Conservation (phyloP, 2,888 invertebrate species). For the Argyresthia goedartella region DNA sequence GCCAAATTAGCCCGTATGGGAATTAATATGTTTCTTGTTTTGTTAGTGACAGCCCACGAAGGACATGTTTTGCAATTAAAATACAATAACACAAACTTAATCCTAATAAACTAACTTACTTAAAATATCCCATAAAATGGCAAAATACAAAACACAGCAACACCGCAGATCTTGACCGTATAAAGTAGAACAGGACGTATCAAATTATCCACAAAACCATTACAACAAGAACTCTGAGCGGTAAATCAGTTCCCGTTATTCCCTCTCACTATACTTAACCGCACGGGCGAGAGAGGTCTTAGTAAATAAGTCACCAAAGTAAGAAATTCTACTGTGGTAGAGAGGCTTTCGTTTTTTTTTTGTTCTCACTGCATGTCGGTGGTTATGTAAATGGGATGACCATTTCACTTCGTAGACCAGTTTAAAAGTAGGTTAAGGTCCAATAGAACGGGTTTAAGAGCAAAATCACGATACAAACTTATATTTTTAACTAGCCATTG, state of each 20-base stretch:
- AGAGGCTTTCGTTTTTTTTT: conserved; percentile 1
- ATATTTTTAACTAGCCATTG: no score
- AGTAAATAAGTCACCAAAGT: neutral
- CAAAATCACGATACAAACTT: neutral
- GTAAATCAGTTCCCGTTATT: neutral
- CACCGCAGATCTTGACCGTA: conserved; percentile 58
- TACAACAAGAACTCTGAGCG: neutral
- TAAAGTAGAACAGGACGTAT: conserved; percentile 47
- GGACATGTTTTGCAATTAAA: no score
- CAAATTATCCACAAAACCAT: conserved; percentile 21
- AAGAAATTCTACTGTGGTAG: neutral
- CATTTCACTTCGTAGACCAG: conserved; percentile 4
- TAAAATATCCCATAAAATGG: conserved; percentile 13
- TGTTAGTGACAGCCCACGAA: no score
- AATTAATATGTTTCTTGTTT: no score
- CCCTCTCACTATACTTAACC: neutral
- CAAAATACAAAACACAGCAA: conserved; percentile 21
- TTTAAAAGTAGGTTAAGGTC: conserved; percentile 1
- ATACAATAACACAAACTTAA: no score
- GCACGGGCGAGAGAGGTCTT: neutral
- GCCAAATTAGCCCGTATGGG: no score
- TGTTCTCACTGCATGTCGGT: neutral
- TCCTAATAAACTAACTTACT: no score
- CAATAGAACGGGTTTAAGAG: neutral
- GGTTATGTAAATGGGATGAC: conserved; percentile 1